Conservation (phyloP, 2,888 invertebrate species). For the Tetrapedia diversipes region DNA sequence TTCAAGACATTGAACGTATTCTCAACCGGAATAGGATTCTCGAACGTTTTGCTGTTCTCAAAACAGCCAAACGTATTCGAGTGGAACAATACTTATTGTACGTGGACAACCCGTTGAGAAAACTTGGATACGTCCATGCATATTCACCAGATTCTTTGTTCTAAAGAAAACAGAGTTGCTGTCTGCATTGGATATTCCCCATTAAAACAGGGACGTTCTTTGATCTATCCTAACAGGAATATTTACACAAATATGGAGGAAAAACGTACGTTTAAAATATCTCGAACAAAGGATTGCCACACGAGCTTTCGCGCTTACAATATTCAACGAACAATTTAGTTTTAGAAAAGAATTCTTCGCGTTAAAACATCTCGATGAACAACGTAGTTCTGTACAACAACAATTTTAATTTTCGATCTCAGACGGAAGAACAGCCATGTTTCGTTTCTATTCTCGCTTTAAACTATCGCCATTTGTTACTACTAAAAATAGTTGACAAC, state of each 20-base stretch:
- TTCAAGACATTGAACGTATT: too few relatives aligned
- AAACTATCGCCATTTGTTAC: conserved; percentile 1
- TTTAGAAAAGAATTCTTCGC: too few relatives aligned
- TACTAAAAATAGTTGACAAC: not conserved
- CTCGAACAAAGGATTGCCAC: too few relatives aligned
- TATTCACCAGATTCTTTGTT: not conserved
- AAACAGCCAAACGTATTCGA: not conserved
- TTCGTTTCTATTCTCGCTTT: not conserved
- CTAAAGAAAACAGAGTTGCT: not conserved
- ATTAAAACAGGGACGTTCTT: not conserved
- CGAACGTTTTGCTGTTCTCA: not conserved
- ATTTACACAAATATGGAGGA: not conserved
- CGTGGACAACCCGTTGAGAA: not conserved
- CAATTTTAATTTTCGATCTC: too few relatives aligned
- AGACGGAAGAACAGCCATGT: not conserved
- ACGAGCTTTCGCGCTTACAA: too few relatives aligned
- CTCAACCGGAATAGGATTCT: too few relatives aligned
- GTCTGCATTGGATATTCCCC: not conserved
- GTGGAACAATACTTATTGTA: not conserved
- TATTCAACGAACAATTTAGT: too few relatives aligned
- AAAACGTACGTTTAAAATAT: not conserved
- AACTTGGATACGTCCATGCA: not conserved
- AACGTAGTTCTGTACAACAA: too few relatives aligned
- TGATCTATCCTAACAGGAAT: not conserved
- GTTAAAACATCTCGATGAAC: not conserved